Base-by-base conservation (phyloP, 1,140 invertebrate species). In the Zaprionus camerounensis region DNA sequence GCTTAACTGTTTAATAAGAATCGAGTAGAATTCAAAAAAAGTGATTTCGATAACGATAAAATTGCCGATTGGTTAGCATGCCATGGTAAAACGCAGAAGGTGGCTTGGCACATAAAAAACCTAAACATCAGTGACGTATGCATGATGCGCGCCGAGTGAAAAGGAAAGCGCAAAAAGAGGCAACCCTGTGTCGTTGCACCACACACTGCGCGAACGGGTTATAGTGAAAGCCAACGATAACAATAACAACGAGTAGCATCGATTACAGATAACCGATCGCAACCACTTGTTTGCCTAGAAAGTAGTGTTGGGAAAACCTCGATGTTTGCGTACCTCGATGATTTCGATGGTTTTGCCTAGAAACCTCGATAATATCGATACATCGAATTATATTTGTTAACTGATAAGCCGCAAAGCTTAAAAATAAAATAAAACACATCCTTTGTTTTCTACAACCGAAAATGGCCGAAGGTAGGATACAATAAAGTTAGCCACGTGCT, bases 141-240 rank as follows among this genome's bases (percentile, higher is more conserved):
- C 28, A 31, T 31, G 7, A 31, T 31, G 6, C 9, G 28, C 6
- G 28, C 28, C 7, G 7, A 31, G 7, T n/a, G n/a, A 44, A 44
- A 44, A 44, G 6, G n/a, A 9, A 17, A 17, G 17, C 15, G 9
- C 28, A 31, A 7, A 2, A 46, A 17, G 7, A 46, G 2, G n/a
- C 41, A 46, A 46, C 41, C n/a, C 7, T 46, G n/a, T 11, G 2
- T 17, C 2, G 41, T 6, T n/a, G 7, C 41, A 17, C n/a, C n/a
- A 46, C n/a, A n/a, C 7, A 46, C 41, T 46, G 41, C 41, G 41
- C 41, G n/a, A 46, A 46, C n/a, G n/a, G 41, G 41, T 46, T 46
- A 46, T 17, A 7, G 31, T 11, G 9, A 46, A 46, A 17, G n/a
- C n/a, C n/a, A 46, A 17, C 41, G 41, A 46, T 46, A 17, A 46